Percentiles rank a stretch among this genome's conserved stretches.
Evolutionary conservation across 2,888 invertebrate genomes (phyloP).

Genomic region (Aplocera efformata): DNA sequence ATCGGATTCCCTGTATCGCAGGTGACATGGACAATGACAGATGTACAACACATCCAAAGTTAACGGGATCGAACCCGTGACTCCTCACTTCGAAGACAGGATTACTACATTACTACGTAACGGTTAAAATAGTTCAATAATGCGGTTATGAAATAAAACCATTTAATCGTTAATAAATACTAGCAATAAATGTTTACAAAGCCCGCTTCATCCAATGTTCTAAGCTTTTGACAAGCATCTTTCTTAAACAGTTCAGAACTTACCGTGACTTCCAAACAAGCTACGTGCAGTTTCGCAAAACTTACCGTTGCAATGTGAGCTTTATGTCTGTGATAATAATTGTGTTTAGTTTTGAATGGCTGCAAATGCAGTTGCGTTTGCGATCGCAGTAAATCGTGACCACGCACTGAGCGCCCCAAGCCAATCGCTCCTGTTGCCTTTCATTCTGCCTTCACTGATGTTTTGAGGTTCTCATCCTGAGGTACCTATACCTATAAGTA

Average conservation of each 20-base stretch:
- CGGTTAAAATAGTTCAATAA: too few relatives aligned
- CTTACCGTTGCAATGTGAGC: constrained; percentile 31
- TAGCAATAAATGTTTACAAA: constrained; percentile 29
- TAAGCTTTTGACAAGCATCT: constrained; percentile 60
- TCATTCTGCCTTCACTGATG: constrained; percentile 50
- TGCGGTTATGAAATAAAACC: too few relatives aligned
- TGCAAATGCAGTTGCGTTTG: constrained; percentile 47
- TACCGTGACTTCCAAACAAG: constrained; percentile 38
- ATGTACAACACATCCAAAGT: too few relatives aligned
- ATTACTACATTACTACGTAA: too few relatives aligned
- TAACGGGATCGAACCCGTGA: too few relatives aligned
- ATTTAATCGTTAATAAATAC: constrained; percentile 16
- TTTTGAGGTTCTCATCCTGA: constrained; percentile 25
- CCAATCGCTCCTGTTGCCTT: constrained; percentile 71
- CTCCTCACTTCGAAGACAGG: too few relatives aligned
- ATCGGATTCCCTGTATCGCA: too few relatives aligned
- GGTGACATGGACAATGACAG: too few relatives aligned
- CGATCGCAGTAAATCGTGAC: constrained; percentile 68
- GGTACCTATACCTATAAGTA: neutral
- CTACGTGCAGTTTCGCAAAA: constrained; percentile 23
- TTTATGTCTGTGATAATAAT: constrained; percentile 36
- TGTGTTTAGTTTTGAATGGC: constrained; percentile 31
- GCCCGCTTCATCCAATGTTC: constrained; percentile 50
- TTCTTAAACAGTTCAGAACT: constrained; percentile 63
- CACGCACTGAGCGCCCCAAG: constrained; percentile 60